phyloP scores from a whole-genome alignment of 2,797 vertebrate genomes.

The Margarornis squamiger region DNA sequence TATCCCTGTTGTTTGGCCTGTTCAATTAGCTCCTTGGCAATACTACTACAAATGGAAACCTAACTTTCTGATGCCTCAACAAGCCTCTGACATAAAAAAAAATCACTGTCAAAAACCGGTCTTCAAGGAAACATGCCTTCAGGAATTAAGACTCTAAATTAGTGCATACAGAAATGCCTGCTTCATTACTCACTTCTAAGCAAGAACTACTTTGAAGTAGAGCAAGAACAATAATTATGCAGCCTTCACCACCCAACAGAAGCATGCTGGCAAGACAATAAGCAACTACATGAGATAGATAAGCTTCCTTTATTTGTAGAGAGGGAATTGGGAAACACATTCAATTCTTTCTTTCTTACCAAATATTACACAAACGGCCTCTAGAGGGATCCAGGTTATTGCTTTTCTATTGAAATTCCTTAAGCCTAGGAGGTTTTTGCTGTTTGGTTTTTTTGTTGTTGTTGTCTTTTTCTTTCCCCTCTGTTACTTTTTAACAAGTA shows the following conservation, averaged over 20 bases:
- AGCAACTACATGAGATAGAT: not conserved
- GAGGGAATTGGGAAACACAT: not conserved
- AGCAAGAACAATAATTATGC: not conserved
- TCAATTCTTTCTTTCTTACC: not conserved
- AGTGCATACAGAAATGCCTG: not conserved
- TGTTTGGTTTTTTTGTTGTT: not conserved
- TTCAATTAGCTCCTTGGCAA: not conserved
- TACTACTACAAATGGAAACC: not conserved
- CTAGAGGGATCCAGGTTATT: constrained; percentile 79
- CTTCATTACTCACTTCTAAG: not conserved
- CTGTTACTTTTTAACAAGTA: not conserved
- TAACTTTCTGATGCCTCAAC: not conserved
- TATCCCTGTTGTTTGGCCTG: not conserved
- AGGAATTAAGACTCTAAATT: not conserved
- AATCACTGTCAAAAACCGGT: not conserved
- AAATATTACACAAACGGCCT: constrained; percentile 68
- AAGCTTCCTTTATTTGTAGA: not conserved
- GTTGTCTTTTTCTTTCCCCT: not conserved
- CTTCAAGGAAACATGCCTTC: not conserved
- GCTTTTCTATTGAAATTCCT: constrained; percentile 44
- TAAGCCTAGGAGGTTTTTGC: not conserved
- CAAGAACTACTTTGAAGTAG: not conserved
- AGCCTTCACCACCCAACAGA: not conserved
- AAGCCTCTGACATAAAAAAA: not conserved
- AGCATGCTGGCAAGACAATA: not conserved